A percentile compares a stretch with the other conserved stretches of the same genome.
These are phyloP conservation scores for Hiodon tergisus DNA, from an alignment of 2,113 vertebrate species.

Conservation along the genomic window DNA sequence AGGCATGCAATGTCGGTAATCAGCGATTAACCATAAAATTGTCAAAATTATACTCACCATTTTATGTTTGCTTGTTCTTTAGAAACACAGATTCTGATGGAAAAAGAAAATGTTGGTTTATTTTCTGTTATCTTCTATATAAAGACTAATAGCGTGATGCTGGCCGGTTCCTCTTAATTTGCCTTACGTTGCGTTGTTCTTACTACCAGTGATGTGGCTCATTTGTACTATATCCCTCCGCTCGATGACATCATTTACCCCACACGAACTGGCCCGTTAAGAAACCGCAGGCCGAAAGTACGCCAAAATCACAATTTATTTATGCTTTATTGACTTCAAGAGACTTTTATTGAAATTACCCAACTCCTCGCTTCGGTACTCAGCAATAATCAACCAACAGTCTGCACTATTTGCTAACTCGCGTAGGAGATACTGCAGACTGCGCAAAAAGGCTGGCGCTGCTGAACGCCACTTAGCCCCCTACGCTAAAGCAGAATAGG, in stretches of 20 bases:
- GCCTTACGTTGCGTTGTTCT: background rate
- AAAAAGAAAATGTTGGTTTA: background rate
- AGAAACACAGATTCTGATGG: conserved; percentile 30
- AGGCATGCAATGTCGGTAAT: background rate
- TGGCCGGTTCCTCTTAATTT: conserved; percentile 4
- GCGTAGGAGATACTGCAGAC: conserved; percentile 23
- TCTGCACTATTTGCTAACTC: conserved; percentile 23
- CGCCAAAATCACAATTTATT: conserved; percentile 19
- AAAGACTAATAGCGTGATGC: background rate
- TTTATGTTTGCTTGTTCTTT: conserved; percentile 34
- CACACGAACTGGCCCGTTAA: conserved; percentile 2
- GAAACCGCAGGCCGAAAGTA: conserved; percentile 12
- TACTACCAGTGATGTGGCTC: conserved; percentile 19
- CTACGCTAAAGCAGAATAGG: background rate
- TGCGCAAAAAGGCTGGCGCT: conserved; percentile 15
- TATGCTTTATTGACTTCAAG: conserved; percentile 8
- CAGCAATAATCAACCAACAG: conserved; percentile 12
- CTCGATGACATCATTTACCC: conserved; percentile 30
- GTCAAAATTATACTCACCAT: conserved; percentile 51
- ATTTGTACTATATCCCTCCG: conserved; percentile 37
- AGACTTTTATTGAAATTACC: conserved; percentile 5
- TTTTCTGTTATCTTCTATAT: background rate
- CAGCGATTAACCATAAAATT: background rate
- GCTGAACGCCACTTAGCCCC: conserved; percentile 1
- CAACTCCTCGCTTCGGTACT: background rate